A percentile compares a stretch with the other conserved stretches of the same genome.
These are phyloP conservation scores for Saxidomus purpurata DNA, from an alignment of 1,140 invertebrate species.

Conservation along the genomic window DNA sequence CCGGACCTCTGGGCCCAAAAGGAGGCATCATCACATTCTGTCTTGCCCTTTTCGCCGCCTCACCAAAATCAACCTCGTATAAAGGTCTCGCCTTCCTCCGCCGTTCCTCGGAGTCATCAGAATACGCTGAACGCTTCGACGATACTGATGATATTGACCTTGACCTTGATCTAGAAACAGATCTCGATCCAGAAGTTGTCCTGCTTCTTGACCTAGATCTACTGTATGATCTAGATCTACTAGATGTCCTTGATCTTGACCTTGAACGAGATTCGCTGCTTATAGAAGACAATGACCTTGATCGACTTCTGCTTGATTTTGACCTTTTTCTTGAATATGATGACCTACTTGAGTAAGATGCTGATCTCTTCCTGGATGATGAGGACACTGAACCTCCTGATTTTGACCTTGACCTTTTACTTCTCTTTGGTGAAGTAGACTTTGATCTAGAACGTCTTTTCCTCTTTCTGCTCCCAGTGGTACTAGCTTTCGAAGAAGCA, in stretches of 20 bases:
- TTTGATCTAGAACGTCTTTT: conserved; percentile 35
- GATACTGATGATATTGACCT: conserved; percentile 62
- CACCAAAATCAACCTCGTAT: conserved; percentile 57
- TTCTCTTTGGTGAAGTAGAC: conserved; percentile 44
- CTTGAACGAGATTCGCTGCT: conserved; percentile 57
- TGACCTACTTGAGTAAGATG: conserved; percentile 31
- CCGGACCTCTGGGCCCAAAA: conserved; percentile 50
- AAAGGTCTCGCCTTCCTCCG: conserved; percentile 48
- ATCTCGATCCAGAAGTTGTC: conserved; percentile 51
- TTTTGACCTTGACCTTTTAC: conserved; percentile 39
- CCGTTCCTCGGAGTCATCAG: conserved; percentile 58
- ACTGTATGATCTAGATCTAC: conserved; percentile 23
- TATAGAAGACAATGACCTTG: conserved; percentile 47
- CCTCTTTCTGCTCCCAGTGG: conserved; percentile 12
- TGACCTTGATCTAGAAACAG: conserved; percentile 56
- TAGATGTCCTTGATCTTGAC: conserved; percentile 34
- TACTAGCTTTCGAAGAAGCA: background rate
- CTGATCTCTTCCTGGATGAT: conserved; percentile 34
- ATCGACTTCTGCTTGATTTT: conserved; percentile 42
- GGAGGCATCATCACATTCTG: conserved; percentile 31
- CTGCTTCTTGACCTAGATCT: conserved; percentile 53
- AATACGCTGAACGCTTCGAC: conserved; percentile 52
- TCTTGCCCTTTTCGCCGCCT: conserved; percentile 61
- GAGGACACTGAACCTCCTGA: background rate
- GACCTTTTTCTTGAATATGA: conserved; percentile 47